Evolutionary conservation across 2,113 vertebrate species (phyloP), one percentile per base, ranked within the genome.

Genomic region (Leucoraja erinaceus): DNA sequence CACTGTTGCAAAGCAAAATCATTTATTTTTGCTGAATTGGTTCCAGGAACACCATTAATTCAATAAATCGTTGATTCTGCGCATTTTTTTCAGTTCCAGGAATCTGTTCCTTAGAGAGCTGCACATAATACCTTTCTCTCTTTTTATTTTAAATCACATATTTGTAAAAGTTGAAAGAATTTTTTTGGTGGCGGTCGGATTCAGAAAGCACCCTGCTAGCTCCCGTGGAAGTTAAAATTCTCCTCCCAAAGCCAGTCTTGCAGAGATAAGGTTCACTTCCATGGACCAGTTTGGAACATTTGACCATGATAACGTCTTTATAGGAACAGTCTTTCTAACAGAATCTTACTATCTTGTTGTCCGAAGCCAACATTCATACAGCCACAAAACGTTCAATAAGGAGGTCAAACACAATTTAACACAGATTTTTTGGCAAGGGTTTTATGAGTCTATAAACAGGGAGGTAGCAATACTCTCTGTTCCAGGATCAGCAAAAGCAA

Each of bases 131-230:
- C 12, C 28, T 72, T 14, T 47, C 38, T 47, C 38, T 47, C 3
- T 3, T 47, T 0, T n/a, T n/a, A n/a, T 91, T 91, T 66, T 56
- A 2, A 84, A 4, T 72, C 0, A 33, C 90, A 74, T 74, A 70
- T 91, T 54, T 91, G 38, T 72, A 74, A 91, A 91, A 91, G 33
- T 70, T 70, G 12, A 38, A 90, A 91, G 68, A 91, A 38, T 68
- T 47, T 16, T 90, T 90, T 90, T 47, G 25, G 18, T 38, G 16
- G 66, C n/a, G 5, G 7, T 70, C 47, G 3, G 16, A 33, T 91
- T 38, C 18, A 91, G 70, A 72, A 20, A 7, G 38, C 66, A 38
- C 5, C 63, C n/a, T 22, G n/a, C 31, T 4, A 0, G 16, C 0
- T 11, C 5, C 16, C 38, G 18, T 68, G 20, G 22, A 91, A 68